Conservation (phyloP, 2,888 invertebrate species). For the Sussaba pulchella region DNA sequence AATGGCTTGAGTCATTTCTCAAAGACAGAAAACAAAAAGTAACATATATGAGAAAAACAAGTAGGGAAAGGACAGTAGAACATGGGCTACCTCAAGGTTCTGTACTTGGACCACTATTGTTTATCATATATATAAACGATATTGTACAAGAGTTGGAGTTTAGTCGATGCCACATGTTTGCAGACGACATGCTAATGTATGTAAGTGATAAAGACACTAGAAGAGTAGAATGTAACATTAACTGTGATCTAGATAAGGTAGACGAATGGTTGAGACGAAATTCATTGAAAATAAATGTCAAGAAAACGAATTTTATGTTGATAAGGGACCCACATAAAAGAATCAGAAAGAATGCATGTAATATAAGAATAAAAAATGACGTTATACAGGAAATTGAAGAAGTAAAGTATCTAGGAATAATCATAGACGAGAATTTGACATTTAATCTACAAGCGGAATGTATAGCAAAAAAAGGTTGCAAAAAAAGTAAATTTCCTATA, state of each 20-base stretch:
- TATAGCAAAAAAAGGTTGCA: neutral
- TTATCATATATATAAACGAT: slow-evolving; percentile 1
- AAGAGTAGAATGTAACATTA: neutral
- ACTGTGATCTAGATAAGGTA: neutral
- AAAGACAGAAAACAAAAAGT: slow-evolving; percentile 8
- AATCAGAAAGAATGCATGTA: neutral
- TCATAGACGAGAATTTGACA: neutral
- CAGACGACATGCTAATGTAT: neutral
- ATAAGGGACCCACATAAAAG: neutral
- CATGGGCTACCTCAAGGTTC: neutral
- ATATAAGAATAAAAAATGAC: neutral
- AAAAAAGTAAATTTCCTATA: neutral
- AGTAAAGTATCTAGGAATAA: neutral
- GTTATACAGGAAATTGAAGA: neutral
- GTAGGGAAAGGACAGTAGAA: neutral
- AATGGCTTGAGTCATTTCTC: neutral
- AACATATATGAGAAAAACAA: neutral
- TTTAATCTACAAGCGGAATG: neutral
- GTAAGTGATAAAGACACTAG: neutral
- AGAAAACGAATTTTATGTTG: neutral
- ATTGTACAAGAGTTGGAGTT: neutral
- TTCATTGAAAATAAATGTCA: neutral
- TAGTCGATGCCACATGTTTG: neutral
- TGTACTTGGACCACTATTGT: neutral
- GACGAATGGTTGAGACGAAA: neutral